Evolutionary conservation across 1,140 invertebrate genomes (phyloP).

Genomic region (Himalopsyche phryganea): DNA sequence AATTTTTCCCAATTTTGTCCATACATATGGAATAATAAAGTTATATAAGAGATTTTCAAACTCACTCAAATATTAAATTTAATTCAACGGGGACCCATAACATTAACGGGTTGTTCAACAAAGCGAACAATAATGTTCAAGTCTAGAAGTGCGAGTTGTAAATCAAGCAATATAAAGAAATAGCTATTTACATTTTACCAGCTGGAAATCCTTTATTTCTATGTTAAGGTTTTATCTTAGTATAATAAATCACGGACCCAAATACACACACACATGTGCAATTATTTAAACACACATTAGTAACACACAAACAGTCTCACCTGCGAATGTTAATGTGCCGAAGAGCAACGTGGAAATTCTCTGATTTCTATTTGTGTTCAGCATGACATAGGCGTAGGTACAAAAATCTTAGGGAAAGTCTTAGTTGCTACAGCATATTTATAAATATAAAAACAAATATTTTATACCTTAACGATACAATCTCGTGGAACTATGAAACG

Average conservation of each 20-base stretch:
- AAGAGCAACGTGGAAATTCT: neutral
- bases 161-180: conserved; percentile 28
- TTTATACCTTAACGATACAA: too few species aligned
- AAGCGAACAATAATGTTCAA: neutral
- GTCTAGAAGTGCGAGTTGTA: conserved; percentile 7
- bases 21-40: too few species aligned
- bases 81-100: too few species aligned
- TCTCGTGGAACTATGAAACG: too few species aligned
- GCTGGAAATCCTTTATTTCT: conserved; percentile 31
- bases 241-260: conserved; percentile 29
- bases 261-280: conserved; percentile 11
- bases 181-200: conserved; percentile 28
- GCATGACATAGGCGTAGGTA: too few species aligned
- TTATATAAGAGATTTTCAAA: too few species aligned
- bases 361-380: conserved; percentile 4
- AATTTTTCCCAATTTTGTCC: too few species aligned
- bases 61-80: too few species aligned
- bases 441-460: too few species aligned
- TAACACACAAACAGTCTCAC: conserved; percentile 7
- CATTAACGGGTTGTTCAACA: neutral
- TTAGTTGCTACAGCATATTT: too few species aligned
- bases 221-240: conserved; percentile 32
- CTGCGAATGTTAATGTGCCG: conserved; percentile 14
- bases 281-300: conserved; percentile 19
- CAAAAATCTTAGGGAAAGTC: too few species aligned